Base-by-base conservation (phyloP, 2,888 invertebrate genomes). In the Hirtodrosophila trivittata region DNA sequence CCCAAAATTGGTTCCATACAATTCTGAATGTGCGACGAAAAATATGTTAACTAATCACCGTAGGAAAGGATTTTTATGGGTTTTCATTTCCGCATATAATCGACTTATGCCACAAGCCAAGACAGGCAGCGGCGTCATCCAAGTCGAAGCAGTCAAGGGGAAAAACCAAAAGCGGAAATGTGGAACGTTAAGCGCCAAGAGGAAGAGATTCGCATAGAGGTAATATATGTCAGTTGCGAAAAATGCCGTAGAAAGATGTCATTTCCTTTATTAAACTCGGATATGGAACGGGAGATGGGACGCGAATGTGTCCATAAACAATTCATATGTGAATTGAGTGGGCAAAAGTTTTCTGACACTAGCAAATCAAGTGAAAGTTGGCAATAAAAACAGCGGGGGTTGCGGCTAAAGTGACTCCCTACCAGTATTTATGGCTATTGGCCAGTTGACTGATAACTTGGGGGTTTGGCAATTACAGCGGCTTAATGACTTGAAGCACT, bases 101-200 rank as follows among this genome's bases (percentile, higher is more conserved):
- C 81, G 77, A 77, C 77, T 73, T 76, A 71, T 63, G 42, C 69
- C 78, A 66, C 67, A 69, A 70, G 50, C 32, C 41, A 28, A 59
- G 37, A 8, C 32, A 37, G 51, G 16, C 7, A 38, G 12, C 38
- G 18, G 43, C 35, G 46, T 30, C 46, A 28, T 37, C 56, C 13
- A 41, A 25, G 18, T n/a, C 16, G 43, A 42, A 42, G 70, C 90
- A 94, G 95, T 95, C 91, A 83, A 89, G 90, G 87, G 85, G 88
- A 89, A 89, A 88, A 89, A 88, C 87, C 86, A 78, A 89, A 81
- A 82, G 80, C 90, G 90, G 90, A 90, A 87, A 88, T 89, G 88
- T 86, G 88, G 87, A 86, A 89, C 89, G 88, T 89, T 89, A 87
- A 84, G n/a, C n/a, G n/a, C n/a, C n/a, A n/a, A n/a, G n/a, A n/a